Evolutionary conservation across 2,888 invertebrate genomes (phyloP).

Genomic region (Dicranocentrus wangi): DNA sequence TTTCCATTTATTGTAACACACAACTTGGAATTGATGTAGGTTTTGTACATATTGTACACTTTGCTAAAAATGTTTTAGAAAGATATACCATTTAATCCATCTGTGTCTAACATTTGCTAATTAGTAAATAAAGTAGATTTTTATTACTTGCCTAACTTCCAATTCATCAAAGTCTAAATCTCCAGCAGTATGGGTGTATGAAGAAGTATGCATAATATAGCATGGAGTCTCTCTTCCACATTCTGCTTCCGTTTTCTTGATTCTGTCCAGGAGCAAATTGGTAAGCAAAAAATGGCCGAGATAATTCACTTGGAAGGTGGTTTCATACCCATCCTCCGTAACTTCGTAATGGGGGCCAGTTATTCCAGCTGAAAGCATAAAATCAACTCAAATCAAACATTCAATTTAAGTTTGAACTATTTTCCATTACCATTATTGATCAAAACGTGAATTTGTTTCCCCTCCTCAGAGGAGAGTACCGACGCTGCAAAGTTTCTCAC

Average conservation of each 20-base stretch:
- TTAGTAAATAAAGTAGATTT: too few species aligned
- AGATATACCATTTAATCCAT: too few species aligned
- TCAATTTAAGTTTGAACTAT: too few species aligned
- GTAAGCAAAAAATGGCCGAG: slow-evolving; percentile 89
- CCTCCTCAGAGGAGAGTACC: neutral
- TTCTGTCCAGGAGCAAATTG: slow-evolving; percentile 84
- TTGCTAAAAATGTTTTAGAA: too few species aligned
- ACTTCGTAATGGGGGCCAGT: neutral
- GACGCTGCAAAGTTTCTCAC: slow-evolving; percentile 27
- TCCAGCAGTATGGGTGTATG: slow-evolving; percentile 74
- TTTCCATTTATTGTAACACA: too few species aligned
- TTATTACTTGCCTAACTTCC: neutral
- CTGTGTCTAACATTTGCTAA: too few species aligned
- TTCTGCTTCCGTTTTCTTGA: slow-evolving; percentile 81
- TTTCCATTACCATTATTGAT: slow-evolving; percentile 19
- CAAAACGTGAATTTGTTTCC: neutral
- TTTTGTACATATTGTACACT: too few species aligned
- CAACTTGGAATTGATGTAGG: too few species aligned
- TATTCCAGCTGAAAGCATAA: slow-evolving; percentile 71
- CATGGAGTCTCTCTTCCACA: slow-evolving; percentile 77
- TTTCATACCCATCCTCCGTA: slow-evolving; percentile 27
- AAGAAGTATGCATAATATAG: slow-evolving; percentile 89
- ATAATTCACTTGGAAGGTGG: slow-evolving; percentile 81
- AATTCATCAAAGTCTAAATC: neutral
- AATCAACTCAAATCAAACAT: too few species aligned